A percentile compares a stretch with the other conserved stretches of the same genome.
Evolutionary conservation across 2,113 vertebrate genomes (phyloP).

Genomic region (Eudyptes chrysolophus): DNA sequence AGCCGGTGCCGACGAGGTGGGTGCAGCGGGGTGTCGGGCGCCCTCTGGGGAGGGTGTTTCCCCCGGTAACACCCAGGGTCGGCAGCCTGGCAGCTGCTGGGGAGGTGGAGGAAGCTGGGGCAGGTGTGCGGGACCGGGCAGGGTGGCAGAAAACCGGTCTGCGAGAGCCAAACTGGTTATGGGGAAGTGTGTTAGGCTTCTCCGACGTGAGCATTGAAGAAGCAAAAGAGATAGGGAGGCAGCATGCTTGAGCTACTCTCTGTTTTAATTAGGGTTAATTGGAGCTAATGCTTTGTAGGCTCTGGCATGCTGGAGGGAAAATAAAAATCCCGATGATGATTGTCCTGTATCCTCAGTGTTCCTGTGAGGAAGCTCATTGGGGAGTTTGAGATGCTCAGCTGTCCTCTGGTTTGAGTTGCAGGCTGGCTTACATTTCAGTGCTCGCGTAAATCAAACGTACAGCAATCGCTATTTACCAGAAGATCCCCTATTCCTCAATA

Average conservation of each 20-base stretch:
- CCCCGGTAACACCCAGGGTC: too few relatives aligned
- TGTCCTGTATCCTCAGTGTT: neutral
- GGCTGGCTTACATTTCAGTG: neutral
- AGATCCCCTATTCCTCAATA: neutral
- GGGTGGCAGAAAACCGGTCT: neutral
- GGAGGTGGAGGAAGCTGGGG: neutral
- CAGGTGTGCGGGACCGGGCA: neutral
- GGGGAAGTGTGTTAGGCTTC: neutral
- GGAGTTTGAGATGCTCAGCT: neutral
- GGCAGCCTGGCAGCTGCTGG: neutral
- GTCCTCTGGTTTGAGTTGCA: neutral
- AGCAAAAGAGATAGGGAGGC: neutral
- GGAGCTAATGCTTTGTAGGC: neutral
- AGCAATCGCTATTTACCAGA: neutral
- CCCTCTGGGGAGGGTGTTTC: too few relatives aligned
- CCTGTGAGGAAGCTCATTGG: neutral
- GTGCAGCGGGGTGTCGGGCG: neutral
- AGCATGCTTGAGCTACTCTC: neutral
- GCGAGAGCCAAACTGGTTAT: rapidly evolving
- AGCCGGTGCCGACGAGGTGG: conserved; percentile 42
- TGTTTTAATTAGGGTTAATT: neutral
- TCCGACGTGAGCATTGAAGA: neutral
- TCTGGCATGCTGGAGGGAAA: neutral
- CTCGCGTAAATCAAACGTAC: rapidly evolving
- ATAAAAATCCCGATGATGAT: rapidly evolving